Conservation (phyloP, 2,113 vertebrate genomes). For the Rhineura floridana region DNA sequence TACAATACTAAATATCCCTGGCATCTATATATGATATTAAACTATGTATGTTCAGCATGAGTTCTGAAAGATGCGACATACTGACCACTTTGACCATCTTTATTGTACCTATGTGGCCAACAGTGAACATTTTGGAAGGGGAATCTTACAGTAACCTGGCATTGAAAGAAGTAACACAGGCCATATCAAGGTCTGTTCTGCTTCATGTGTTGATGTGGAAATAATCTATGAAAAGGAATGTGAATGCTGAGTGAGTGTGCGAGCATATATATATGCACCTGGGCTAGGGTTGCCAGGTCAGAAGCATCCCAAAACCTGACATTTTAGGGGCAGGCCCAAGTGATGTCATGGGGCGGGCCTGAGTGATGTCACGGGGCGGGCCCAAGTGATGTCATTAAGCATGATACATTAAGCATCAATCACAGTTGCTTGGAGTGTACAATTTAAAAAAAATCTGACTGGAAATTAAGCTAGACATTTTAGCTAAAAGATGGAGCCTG, state of each 20-base stretch:
- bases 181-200: background rate
- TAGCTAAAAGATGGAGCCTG: too few relatives aligned
- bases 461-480: too few relatives aligned
- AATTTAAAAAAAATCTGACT: too few relatives aligned
- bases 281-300: too few relatives aligned
- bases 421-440: too few relatives aligned
- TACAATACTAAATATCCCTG: constrained; percentile 13
- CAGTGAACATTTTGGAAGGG: constrained; percentile 19
- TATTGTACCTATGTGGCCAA: background rate
- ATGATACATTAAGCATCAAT: too few relatives aligned
- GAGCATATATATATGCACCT: too few relatives aligned
- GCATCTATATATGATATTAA: background rate
- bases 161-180: background rate
- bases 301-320: too few relatives aligned
- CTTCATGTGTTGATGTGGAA: background rate
- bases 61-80: background rate
- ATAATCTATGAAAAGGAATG: background rate
- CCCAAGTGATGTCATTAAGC: too few relatives aligned
- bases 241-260: background rate
- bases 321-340: too few relatives aligned
- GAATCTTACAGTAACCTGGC: background rate
- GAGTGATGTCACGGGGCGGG: too few relatives aligned
- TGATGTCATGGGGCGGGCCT: too few relatives aligned
- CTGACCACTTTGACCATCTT: constrained; percentile 24
- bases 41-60: constrained; percentile 13